A percentile compares a stretch with the other conserved stretches of the same genome.
Conservation (phyloP, 2,797 vertebrate species). For the Odontamblyopus rebecca region DNA sequence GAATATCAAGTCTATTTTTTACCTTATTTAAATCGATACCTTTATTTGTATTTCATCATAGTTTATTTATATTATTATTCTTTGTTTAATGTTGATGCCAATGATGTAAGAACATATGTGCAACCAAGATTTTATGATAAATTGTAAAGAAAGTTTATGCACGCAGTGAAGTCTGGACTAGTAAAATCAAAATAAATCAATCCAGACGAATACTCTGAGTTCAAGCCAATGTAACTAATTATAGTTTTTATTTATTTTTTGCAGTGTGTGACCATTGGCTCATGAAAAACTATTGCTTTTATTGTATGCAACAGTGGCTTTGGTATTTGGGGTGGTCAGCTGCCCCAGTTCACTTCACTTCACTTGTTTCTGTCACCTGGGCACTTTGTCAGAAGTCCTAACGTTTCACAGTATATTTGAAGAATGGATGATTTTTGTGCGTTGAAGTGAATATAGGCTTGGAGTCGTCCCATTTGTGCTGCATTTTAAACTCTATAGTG, state of each 20-base stretch:
- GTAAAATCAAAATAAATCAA: too few species aligned
- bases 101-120: too few species aligned
- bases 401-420: conserved; percentile 27
- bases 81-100: too few species aligned
- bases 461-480: conserved; percentile 41
- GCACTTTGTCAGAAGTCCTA: conserved; percentile 50
- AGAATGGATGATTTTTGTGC: conserved; percentile 52
- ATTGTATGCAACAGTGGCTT: conserved; percentile 7
- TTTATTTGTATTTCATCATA: too few species aligned
- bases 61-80: too few species aligned
- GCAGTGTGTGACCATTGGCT: not conserved
- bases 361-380: conserved; percentile 44
- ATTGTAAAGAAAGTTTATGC: too few species aligned
- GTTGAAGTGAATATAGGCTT: conserved; percentile 44
- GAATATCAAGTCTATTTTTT: too few species aligned
- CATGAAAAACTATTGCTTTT: not conserved
- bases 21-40: too few species aligned
- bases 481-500: conserved; percentile 46
- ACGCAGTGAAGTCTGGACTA: too few species aligned
- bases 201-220: not conserved
- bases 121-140: too few species aligned
- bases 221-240: not conserved
- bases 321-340: conserved; percentile 13
- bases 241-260: not conserved
- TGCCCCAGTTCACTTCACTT: conserved; percentile 10